These are phyloP conservation scores for Acrossocheilus fasciatus DNA, from an alignment of 2,797 vertebrate genomes.

Conservation along the genomic window DNA sequence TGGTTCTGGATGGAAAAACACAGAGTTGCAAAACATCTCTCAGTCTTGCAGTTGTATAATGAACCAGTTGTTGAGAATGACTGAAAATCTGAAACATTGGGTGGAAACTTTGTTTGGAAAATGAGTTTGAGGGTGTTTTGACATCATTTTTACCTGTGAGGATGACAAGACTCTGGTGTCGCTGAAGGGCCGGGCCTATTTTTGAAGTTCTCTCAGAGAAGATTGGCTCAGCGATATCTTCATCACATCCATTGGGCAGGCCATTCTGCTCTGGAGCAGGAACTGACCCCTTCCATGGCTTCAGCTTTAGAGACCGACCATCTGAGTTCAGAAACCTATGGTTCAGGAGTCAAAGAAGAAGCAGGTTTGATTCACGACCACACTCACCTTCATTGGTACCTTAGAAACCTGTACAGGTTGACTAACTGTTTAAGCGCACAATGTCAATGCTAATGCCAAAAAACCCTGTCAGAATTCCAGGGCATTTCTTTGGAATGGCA, in stretches of 20 bases:
- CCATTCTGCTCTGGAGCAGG: slow-evolving; percentile 66
- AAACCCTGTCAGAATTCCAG: neutral
- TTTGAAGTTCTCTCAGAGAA: slow-evolving; percentile 60
- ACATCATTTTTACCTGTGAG: slow-evolving; percentile 72
- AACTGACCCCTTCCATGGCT: slow-evolving; percentile 65
- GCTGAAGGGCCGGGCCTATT: slow-evolving; percentile 59
- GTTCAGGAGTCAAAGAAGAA: neutral
- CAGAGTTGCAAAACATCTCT: neutral
- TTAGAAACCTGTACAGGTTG: neutral
- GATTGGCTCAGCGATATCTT: slow-evolving; percentile 46
- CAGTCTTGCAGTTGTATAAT: neutral
- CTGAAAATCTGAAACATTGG: neutral
- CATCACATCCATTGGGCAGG: slow-evolving; percentile 49
- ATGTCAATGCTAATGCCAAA: neutral
- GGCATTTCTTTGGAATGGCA: neutral
- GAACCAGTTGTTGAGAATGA: neutral
- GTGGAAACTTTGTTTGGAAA: neutral
- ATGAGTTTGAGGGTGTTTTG: neutral
- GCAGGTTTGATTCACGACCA: neutral
- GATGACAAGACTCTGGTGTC: slow-evolving; percentile 77
- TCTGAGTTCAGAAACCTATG: slow-evolving; percentile 69
- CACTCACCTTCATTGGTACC: neutral
- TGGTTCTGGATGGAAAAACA: slow-evolving; percentile 67
- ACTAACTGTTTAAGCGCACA: neutral
- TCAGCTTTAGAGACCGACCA: slow-evolving; percentile 59